These are phyloP conservation scores for Pelusios castaneus DNA, from an alignment of 2,113 vertebrate genomes.

Conservation along the genomic window DNA sequence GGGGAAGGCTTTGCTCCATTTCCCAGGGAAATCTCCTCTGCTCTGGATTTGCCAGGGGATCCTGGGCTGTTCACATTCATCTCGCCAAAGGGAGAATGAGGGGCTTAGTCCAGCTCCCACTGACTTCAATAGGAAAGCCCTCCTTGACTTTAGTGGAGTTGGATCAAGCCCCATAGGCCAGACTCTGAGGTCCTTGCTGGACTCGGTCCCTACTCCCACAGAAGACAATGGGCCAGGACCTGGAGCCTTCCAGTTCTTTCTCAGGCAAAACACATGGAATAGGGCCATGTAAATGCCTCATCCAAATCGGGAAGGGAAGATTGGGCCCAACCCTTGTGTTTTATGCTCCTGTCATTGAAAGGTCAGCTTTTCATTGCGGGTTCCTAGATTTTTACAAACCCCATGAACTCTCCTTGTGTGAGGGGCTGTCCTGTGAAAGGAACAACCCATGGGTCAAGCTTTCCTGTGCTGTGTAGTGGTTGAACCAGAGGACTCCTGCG, in stretches of 20 bases:
- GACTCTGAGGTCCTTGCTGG: neutral
- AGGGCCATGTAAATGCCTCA: neutral
- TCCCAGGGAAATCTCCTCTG: neutral
- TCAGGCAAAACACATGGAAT: neutral
- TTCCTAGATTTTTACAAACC: neutral
- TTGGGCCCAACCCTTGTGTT: neutral
- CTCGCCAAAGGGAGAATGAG: neutral
- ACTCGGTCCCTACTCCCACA: too few relatives aligned
- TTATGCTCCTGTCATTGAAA: neutral
- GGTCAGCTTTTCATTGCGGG: neutral
- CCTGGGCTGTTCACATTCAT: neutral
- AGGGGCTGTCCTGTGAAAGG: neutral
- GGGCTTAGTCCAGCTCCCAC: neutral
- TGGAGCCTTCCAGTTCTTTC: neutral
- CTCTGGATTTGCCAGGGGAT: neutral
- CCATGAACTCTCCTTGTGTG: neutral
- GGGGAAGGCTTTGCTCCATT: neutral
- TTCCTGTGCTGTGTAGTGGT: neutral
- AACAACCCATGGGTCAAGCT: neutral
- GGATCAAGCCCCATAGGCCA: neutral
- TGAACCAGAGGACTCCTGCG: rapidly evolving
- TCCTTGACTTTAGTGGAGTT: neutral
- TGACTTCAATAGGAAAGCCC: neutral
- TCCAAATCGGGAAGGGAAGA: neutral
- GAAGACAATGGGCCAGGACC: neutral